phyloP scores from a whole-genome alignment of 2,888 invertebrate genomes.

The Gerris lacustris region DNA sequence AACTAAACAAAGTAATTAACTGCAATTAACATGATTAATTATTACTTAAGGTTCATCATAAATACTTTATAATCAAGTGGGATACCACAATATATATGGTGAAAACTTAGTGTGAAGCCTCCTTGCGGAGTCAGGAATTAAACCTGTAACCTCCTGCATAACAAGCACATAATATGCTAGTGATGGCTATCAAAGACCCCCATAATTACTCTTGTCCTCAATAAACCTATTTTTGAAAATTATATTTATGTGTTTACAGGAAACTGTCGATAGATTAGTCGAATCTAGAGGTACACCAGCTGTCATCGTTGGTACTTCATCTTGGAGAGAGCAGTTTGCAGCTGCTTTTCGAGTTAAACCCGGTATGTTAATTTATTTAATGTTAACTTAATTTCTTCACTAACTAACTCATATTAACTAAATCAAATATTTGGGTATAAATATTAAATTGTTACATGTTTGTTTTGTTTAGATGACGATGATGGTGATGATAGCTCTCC shows the following conservation, averaged over 20 bases:
- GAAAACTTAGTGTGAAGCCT: too few species aligned
- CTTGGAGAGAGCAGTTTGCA: constrained; percentile 97
- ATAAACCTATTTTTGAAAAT: too few species aligned
- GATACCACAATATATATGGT: too few species aligned
- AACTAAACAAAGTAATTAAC: too few species aligned
- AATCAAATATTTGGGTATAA: constrained; percentile 6
- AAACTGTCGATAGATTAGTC: constrained; percentile 94
- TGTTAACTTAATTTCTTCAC: not conserved
- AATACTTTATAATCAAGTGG: too few species aligned
- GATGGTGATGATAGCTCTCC: constrained; percentile 49
- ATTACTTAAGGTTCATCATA: too few species aligned
- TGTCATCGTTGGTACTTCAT: constrained; percentile 71
- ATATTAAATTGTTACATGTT: not conserved
- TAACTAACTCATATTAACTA: not conserved
- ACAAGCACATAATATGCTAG: too few species aligned
- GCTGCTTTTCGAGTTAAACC: constrained; percentile 91
- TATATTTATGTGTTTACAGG: constrained; percentile 45
- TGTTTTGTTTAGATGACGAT: constrained; percentile 39
- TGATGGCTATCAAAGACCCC: too few species aligned
- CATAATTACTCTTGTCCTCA: too few species aligned
- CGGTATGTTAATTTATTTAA: constrained; percentile 43
- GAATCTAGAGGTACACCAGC: constrained; percentile 93
- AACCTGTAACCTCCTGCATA: too few species aligned
- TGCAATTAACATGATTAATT: too few species aligned
- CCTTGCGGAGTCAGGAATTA: too few species aligned